These are phyloP conservation scores for Zoroaster sp. DNA, from an alignment of 53 echinoderm and acorn worm species.

Conservation along the genomic window DNA sequence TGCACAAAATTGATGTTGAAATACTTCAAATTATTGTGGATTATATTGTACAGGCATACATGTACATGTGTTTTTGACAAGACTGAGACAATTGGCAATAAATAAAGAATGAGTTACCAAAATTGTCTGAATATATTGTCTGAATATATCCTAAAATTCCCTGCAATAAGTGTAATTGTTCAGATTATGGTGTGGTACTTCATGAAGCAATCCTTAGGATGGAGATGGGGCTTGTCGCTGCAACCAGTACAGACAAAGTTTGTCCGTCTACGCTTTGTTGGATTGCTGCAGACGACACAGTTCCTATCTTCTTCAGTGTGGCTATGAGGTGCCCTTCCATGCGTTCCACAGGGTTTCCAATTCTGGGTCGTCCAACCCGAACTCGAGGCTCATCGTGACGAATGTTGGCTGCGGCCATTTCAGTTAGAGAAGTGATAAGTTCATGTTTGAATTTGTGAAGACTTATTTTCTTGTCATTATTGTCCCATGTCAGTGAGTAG, in stretches of 20 bases:
- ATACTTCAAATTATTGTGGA: no score
- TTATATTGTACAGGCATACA: no score
- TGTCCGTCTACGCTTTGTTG: slow-evolving; percentile 7
- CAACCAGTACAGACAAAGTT: slow-evolving; percentile 40
- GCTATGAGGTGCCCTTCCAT: slow-evolving; percentile 15
- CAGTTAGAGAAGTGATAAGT: slow-evolving; percentile 10
- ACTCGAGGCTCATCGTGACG: not conserved
- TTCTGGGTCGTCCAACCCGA: not conserved
- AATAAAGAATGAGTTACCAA: no score
- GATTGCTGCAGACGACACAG: slow-evolving; percentile 45
- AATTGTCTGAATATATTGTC: no score
- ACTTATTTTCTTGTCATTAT: slow-evolving; percentile 2
- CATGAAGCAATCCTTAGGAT: slow-evolving; percentile 48
- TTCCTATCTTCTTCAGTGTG: slow-evolving; percentile 27
- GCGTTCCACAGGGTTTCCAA: not conserved
- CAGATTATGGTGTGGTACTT: slow-evolving; percentile 16
- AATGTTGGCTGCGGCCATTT: slow-evolving; percentile 6
- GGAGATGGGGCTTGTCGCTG: slow-evolving; percentile 34
- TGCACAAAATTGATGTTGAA: no score
- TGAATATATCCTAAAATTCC: no score
- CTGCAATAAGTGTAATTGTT: no score
- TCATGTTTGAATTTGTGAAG: slow-evolving; percentile 36
- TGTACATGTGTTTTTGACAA: no score
- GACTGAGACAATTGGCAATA: no score
- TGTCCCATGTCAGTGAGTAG: slow-evolving; percentile 8